Evolutionary conservation across 2,113 vertebrate species (phyloP).

Genomic region (Rhodinocichla rosea): DNA sequence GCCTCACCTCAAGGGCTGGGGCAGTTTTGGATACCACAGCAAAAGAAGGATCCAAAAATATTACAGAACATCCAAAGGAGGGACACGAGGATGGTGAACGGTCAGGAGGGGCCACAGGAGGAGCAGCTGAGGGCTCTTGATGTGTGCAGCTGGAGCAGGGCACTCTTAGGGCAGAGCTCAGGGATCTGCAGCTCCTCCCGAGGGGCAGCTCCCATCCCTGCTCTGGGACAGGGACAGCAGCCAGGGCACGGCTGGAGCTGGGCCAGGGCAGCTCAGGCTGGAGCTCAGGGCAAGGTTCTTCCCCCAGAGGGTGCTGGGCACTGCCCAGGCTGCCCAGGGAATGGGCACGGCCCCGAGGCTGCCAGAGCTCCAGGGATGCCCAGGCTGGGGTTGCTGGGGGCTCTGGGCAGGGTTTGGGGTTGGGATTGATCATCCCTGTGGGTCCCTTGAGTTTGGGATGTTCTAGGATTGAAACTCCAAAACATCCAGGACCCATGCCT

Average conservation of each 20-base stretch:
- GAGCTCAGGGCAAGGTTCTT: not conserved
- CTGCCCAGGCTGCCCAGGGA: not conserved
- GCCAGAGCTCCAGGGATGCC: not conserved
- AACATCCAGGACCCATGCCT: no score
- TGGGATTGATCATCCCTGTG: no score
- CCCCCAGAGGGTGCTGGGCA: not conserved
- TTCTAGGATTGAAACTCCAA: no score
- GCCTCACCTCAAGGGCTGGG: not conserved
- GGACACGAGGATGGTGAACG: rapidly evolving
- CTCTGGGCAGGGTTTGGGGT: no score
- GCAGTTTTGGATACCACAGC: not conserved
- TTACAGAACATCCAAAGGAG: not conserved
- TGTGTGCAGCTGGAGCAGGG: not conserved
- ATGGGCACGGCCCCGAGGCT: not conserved
- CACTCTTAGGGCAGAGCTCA: not conserved
- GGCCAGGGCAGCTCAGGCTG: not conserved
- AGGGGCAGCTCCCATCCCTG: not conserved
- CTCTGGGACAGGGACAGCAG: not conserved
- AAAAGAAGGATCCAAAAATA: not conserved
- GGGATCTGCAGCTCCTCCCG: not conserved
- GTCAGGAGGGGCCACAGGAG: rapidly evolving
- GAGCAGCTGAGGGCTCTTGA: not conserved
- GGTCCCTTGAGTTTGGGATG: no score
- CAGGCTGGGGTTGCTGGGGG: not conserved
- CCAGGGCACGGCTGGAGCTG: not conserved